phyloP scores from a whole-genome alignment of 2,113 vertebrate genomes.

The Callorhinus ursinus region DNA sequence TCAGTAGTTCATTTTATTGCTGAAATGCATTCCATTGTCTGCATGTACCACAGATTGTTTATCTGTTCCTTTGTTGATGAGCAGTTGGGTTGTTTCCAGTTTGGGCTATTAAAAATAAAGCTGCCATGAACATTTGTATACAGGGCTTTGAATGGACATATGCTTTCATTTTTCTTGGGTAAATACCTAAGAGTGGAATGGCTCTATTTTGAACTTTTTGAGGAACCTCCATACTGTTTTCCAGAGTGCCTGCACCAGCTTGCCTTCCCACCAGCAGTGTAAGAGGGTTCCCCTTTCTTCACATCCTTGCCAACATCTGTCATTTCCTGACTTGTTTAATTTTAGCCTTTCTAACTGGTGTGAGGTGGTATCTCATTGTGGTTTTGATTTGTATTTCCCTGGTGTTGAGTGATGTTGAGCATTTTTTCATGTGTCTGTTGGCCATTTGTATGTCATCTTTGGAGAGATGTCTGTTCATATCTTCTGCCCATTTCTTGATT shows the following conservation, averaged over 20 bases:
- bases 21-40: neutral
- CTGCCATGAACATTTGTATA: constrained; percentile 4
- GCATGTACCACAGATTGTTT: neutral
- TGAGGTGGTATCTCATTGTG: neutral
- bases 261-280: neutral
- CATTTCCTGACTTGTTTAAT: neutral
- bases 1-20: neutral
- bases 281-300: too few species aligned
- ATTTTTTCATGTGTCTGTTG: neutral
- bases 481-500: neutral
- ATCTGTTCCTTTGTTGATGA: neutral
- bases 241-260: too few species aligned
- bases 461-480: neutral
- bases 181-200: neutral
- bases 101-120: neutral
- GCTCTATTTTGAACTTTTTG: constrained; percentile 30
- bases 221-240: neutral
- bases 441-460: neutral
- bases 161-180: constrained; percentile 47
- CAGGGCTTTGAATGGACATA: neutral
- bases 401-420: neutral
- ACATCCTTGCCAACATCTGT: neutral
- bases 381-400: neutral
- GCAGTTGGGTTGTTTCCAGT: constrained; percentile 29
- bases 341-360: neutral